phyloP scores from a whole-genome alignment of 2,113 vertebrate species.

The Chamaetylas fuelleborni region DNA sequence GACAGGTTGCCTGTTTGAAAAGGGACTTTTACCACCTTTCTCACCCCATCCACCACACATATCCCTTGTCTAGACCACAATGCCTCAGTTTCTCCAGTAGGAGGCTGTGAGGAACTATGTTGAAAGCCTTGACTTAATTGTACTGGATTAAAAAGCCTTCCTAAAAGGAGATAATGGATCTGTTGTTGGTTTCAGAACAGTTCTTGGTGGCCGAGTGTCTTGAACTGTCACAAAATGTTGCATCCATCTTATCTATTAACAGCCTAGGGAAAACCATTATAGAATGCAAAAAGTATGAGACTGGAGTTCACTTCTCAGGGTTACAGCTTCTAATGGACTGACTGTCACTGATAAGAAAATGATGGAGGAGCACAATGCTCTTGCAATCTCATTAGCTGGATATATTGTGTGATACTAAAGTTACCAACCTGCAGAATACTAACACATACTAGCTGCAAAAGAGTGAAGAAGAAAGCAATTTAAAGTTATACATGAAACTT shows the following conservation, averaged over 20 bases:
- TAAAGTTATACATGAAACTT: conserved; percentile 51
- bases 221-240: conserved; percentile 52
- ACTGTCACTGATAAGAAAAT: conserved; percentile 77
- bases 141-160: conserved; percentile 18
- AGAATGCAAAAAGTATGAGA: conserved; percentile 68
- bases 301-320: conserved; percentile 65
- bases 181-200: conserved; percentile 57
- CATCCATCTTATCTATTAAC: conserved; percentile 70
- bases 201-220: conserved; percentile 38
- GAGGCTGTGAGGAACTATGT: neutral
- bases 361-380: conserved; percentile 67
- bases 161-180: conserved; percentile 49
- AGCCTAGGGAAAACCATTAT: conserved; percentile 55
- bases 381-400: conserved; percentile 73
- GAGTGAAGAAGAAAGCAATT: conserved; percentile 45
- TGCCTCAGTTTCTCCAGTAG: neutral
- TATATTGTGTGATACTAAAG: conserved; percentile 60
- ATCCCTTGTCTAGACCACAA: neutral
- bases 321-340: conserved; percentile 72
- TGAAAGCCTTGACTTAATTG: neutral
- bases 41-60: no score
- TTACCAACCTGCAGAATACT: conserved; percentile 56
- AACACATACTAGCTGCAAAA: neutral
- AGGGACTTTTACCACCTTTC: rapidly evolving
- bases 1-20: neutral